These are phyloP conservation scores for Bellardia pandia DNA, from an alignment of 2,888 invertebrate species.

Conservation along the genomic window DNA sequence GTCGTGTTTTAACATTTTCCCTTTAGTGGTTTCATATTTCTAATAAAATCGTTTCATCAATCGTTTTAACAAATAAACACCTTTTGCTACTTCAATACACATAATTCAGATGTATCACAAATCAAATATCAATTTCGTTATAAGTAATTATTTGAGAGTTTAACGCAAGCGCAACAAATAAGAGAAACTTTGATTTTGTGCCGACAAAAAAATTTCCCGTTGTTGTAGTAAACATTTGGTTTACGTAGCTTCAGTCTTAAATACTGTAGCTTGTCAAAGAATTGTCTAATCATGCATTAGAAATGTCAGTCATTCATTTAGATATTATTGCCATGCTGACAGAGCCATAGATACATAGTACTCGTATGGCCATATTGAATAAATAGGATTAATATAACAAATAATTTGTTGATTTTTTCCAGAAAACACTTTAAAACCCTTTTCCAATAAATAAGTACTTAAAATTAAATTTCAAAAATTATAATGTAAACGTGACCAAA, in stretches of 20 bases:
- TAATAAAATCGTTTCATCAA: not conserved
- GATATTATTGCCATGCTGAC: conserved; percentile 9
- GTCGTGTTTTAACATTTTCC: not conserved
- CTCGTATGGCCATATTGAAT: conserved; percentile 4
- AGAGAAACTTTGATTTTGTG: conserved; percentile 1
- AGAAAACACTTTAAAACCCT: conserved; percentile 48
- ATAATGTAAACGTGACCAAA: conserved; percentile 42
- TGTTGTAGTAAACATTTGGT: not conserved
- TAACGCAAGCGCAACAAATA: conserved; percentile 19
- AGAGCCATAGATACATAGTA: not conserved
- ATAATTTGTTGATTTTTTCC: conserved; percentile 43
- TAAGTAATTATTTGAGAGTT: conserved; percentile 25
- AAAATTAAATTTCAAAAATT: not conserved
- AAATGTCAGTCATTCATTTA: conserved; percentile 28
- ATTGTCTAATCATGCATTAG: conserved; percentile 54
- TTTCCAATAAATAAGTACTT: conserved; percentile 8
- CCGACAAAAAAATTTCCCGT: conserved; percentile 28
- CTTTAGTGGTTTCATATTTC: not conserved
- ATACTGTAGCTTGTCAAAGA: conserved; percentile 45
- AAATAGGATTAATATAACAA: conserved; percentile 41
- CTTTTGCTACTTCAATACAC: conserved; percentile 55
- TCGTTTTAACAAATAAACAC: conserved; percentile 26
- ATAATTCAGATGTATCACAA: conserved; percentile 20
- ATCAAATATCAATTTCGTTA: conserved; percentile 51
- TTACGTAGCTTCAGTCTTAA: not conserved